phyloP scores from a whole-genome alignment of 2,888 invertebrate species.

The Chrysodeixis includens region DNA sequence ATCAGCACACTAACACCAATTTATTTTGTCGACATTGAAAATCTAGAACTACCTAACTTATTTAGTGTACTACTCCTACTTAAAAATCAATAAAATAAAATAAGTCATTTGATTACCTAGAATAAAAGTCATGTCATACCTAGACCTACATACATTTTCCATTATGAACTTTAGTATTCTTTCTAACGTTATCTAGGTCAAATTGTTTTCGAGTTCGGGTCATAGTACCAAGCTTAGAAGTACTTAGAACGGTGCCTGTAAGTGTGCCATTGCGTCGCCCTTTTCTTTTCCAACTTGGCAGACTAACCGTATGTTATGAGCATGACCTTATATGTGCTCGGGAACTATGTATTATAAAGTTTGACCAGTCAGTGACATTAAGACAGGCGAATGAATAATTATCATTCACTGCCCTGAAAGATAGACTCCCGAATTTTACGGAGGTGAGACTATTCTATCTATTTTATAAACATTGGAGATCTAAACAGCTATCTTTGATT shows the following conservation, averaged over 20 bases:
- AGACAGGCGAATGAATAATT: neutral
- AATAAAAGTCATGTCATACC: too few relatives aligned
- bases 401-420: neutral
- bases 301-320: neutral
- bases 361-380: too few relatives aligned
- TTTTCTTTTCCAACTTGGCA: neutral
- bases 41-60: too few relatives aligned
- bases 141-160: too few relatives aligned
- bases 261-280: neutral
- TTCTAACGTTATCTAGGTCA: neutral
- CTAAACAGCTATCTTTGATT: too few relatives aligned
- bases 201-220: neutral
- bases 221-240: neutral
- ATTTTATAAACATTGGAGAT: too few relatives aligned
- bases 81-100: too few relatives aligned
- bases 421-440: neutral
- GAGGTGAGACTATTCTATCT: neutral
- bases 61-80: too few relatives aligned
- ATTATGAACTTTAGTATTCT: neutral
- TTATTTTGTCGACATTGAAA: too few relatives aligned
- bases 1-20: too few relatives aligned
- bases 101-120: too few relatives aligned
- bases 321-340: too few relatives aligned
- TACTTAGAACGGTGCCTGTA: neutral
- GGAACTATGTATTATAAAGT: neutral